Evolutionary conservation across 2,113 vertebrate species (phyloP), one percentile per base, ranked within the genome.

Genomic region (Suricata suricatta): DNA sequence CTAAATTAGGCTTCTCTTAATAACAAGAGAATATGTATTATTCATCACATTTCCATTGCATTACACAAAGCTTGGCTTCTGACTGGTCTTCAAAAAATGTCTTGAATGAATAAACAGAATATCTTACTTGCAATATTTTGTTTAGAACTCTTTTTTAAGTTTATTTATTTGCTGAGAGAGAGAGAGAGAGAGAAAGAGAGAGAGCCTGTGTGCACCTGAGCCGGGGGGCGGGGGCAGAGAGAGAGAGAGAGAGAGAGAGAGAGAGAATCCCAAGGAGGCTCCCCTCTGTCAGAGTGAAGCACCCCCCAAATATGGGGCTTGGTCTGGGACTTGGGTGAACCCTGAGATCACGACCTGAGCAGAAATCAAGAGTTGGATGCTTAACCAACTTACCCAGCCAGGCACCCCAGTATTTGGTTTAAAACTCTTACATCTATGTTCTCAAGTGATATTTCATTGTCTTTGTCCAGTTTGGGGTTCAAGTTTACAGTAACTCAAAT

Each of bases 381-480:
- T 60, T 60, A 60, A 60, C 57, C 21, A 8, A 60, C 57, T 21
- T 19, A 60, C 7, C 57, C 57, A 60, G 7, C 21, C 7, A 60
- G 57, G 8, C 21, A 23, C 57, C 57, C 21, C 21, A 9, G 23
- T 60, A 60, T 60, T 60, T 60, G 23, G 57, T 71, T 91, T 74
- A 66, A 93, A 82, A 71, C 41, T 66, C 57, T 90, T 93, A 81
- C 3, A 8, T 90, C 35, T 88, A 9, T 84, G 23, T 29, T 95
- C 38, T 9, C 50, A 82, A 69, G 31, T 77, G 63, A 41, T 14
- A 52, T 60, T 93, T 69, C 23, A 47, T 11, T 54, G 25, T 29
- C 57, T 83, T 89, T 96, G 31, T 54, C 44, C 84, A 95, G 54
- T 64, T 79, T 82, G 21, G 35, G 27, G 93, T 47, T 93, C n/a